Evolutionary conservation across 53 echinoderm and acorn worm genomes (phyloP).

Genomic region (Echinarachnius parma): DNA sequence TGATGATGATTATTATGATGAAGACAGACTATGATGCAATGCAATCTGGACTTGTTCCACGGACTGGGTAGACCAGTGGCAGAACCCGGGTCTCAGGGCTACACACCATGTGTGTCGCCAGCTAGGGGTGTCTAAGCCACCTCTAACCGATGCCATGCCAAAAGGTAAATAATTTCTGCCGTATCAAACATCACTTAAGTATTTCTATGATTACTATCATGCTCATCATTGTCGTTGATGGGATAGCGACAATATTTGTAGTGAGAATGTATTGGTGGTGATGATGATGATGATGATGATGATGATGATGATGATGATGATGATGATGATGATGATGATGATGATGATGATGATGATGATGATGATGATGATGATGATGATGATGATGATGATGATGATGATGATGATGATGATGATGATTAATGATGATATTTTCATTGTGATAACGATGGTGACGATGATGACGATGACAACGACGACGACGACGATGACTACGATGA

Average conservation of each 20-base stretch:
- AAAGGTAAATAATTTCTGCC: too few relatives aligned
- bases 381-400: slow-evolving; percentile 34
- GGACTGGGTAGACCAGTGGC: slow-evolving; percentile 85
- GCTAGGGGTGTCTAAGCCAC: slow-evolving; percentile 53
- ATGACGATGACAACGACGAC: not conserved
- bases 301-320: slow-evolving; percentile 7
- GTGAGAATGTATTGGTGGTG: not conserved
- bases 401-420: slow-evolving; percentile 28
- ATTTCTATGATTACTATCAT: too few relatives aligned
- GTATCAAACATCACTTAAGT: too few relatives aligned
- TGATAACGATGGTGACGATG: not conserved
- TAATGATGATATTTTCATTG: slow-evolving; percentile 22
- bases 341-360: slow-evolving; percentile 29
- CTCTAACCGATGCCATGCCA: not conserved
- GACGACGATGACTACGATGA: not conserved
- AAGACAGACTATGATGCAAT: too few relatives aligned
- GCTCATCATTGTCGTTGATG: too few relatives aligned
- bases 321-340: slow-evolving; percentile 9
- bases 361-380: slow-evolving; percentile 29
- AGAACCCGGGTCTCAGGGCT: slow-evolving; percentile 75
- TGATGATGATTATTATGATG: too few relatives aligned
- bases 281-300: not conserved
- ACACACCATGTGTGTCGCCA: slow-evolving; percentile 73
- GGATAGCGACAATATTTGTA: too few relatives aligned
- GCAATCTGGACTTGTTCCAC: slow-evolving; percentile 78